These are phyloP conservation scores for Galerucella pusilla DNA, from an alignment of 2,888 invertebrate species.

Conservation along the genomic window DNA sequence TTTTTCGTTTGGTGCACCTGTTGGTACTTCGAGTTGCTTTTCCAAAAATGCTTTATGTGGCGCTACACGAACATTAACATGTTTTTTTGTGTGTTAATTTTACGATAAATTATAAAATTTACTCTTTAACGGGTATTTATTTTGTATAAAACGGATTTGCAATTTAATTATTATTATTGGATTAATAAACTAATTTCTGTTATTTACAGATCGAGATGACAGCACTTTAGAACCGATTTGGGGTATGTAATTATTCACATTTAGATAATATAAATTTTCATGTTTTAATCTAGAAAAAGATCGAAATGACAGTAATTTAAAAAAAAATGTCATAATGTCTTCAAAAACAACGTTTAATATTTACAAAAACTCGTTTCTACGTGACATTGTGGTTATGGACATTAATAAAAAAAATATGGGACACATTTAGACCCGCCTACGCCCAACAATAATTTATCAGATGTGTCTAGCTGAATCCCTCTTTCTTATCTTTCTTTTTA, in stretches of 20 bases:
- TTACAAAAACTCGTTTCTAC: neutral
- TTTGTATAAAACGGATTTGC: too few species aligned
- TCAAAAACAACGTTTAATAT: neutral
- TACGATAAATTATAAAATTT: too few species aligned
- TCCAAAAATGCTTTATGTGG: slow-evolving; percentile 16
- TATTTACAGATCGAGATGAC: too few species aligned
- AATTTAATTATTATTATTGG: too few species aligned
- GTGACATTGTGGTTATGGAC: neutral
- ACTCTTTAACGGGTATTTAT: too few species aligned
- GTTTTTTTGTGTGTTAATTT: neutral
- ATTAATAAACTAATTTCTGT: too few species aligned
- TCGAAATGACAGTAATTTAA: too few species aligned
- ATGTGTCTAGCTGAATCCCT: slow-evolving; percentile 18
- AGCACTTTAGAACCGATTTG: too few species aligned
- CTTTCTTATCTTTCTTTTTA: slow-evolving; percentile 29
- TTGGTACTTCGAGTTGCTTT: neutral
- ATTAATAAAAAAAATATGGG: slow-evolving; percentile 6
- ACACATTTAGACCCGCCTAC: slow-evolving; percentile 14
- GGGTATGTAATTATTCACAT: too few species aligned
- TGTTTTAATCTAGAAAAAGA: too few species aligned
- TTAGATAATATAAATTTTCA: too few species aligned
- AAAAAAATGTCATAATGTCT: neutral
- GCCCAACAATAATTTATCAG: slow-evolving; percentile 15
- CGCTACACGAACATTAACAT: slow-evolving; percentile 6
- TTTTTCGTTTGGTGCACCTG: slow-evolving; percentile 20